phyloP scores from a whole-genome alignment of 2,888 invertebrate species.

The Saturnia japonica region DNA sequence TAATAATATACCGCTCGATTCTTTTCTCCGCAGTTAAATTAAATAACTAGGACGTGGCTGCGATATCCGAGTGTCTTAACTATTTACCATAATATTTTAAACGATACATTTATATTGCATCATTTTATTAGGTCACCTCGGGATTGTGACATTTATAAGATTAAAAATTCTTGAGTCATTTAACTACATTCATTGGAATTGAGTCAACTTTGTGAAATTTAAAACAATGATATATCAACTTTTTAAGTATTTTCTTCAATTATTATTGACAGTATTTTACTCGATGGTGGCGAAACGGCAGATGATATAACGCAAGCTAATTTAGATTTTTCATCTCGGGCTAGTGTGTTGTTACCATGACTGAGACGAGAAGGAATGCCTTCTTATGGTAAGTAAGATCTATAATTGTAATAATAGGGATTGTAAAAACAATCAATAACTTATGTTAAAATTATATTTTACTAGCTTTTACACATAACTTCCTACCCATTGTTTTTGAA shows the following conservation, averaged over 20 bases:
- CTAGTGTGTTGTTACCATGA: too few species aligned
- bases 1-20: conserved; percentile 63
- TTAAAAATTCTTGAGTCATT: neutral
- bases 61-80: conserved; percentile 51
- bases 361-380: too few species aligned
- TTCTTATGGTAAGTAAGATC: too few species aligned
- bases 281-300: neutral
- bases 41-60: conserved; percentile 60
- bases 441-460: too few species aligned
- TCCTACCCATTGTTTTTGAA: too few species aligned
- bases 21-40: conserved; percentile 61
- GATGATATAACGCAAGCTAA: neutral
- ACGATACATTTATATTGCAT: neutral
- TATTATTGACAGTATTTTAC: neutral
- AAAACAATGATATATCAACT: neutral
- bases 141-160: conserved; percentile 8
- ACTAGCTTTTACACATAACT: too few species aligned
- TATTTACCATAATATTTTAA: conserved; percentile 12
- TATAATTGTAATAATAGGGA: too few species aligned
- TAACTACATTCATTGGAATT: neutral
- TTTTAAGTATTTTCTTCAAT: neutral
- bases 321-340: too few species aligned
- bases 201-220: neutral
- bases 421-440: too few species aligned
- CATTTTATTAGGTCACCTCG: conserved; percentile 3